phyloP scores from a whole-genome alignment of 2,797 vertebrate genomes.

The Peromyscus melanophrys region DNA sequence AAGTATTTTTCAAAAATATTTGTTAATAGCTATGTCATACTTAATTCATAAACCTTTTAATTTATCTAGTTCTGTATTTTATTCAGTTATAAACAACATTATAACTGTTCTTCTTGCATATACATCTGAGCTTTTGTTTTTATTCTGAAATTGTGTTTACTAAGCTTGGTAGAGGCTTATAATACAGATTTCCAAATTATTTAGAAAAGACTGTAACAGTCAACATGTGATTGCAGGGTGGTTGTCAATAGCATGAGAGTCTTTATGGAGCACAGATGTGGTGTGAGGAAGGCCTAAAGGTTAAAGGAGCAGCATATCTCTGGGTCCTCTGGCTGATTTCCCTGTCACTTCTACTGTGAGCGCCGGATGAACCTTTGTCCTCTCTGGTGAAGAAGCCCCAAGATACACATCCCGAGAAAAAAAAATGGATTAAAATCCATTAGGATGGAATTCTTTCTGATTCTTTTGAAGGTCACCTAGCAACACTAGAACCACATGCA shows the following conservation, averaged over 20 bases:
- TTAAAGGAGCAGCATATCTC: background rate
- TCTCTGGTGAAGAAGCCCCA: background rate
- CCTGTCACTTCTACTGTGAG: background rate
- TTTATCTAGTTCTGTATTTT: constrained; percentile 37
- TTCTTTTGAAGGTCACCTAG: background rate
- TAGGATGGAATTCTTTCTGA: background rate
- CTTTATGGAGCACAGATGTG: background rate
- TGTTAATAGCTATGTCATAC: background rate
- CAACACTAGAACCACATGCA: background rate
- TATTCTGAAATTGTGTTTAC: background rate
- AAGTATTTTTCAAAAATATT: constrained; percentile 53
- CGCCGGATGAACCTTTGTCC: background rate
- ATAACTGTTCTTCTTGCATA: background rate
- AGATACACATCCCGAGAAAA: background rate
- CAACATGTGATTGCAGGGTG: background rate
- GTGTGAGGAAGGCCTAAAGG: background rate
- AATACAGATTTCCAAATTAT: constrained; percentile 22
- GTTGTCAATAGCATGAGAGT: background rate
- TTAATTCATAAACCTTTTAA: constrained; percentile 38
- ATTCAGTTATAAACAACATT: constrained; percentile 25
- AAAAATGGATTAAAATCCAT: background rate
- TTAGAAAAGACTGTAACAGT: background rate
- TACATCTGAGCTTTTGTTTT: constrained; percentile 51
- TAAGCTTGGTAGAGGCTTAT: constrained; percentile 5
- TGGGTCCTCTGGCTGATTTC: background rate